Base-by-base conservation (phyloP, 2,113 vertebrate species). In the Forbesichthys papilliferus region DNA sequence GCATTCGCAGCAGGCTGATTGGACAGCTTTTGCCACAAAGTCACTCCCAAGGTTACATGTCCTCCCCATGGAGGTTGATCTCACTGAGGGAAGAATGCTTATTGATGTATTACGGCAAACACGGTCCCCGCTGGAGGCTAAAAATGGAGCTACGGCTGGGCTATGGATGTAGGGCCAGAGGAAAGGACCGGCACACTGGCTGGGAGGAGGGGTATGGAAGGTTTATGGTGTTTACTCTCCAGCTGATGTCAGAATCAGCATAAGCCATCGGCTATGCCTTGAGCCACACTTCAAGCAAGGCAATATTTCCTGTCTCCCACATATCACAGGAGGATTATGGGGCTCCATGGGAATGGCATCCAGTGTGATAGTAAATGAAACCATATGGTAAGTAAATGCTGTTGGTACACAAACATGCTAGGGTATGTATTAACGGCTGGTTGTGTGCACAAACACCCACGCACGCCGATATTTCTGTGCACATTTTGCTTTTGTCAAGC, bases 41-140 rank as follows among this genome's bases (percentile, higher is more conserved):
- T 88, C 88, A 89, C 77, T 82, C 79, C 75, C 88, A 89, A 91
- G 89, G 89, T 91, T 84, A 87, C 7, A 42, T 71, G 73, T 69
- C 71, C 80, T 79, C 68, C 84, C 82, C 80, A 55, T 34, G 80
- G 85, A 74, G 77, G 75, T 73, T 77, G 78, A 85, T 86, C 80
- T 79, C 69, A 76, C 75, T 33, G 65, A 76, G 84, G 77, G 85
- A 84, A 79, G 82, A 81, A 89, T 79, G 80, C 77, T 79, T 75
- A 74, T 83, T 83, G 85, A 86, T 88, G 83, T 87, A 87, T 87
- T 84, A 87, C 73, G 81, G 78, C 71, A 75, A 86, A 86, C 87
- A 84, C 81, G 81, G 77, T 86, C 78, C 79, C 77, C 64, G 84
- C 86, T 87, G 78, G 68, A 79, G 85, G 85, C 80, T 89, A 87